Base-by-base conservation (phyloP, 2,113 vertebrate species). In the Cheirogaleus medius region DNA sequence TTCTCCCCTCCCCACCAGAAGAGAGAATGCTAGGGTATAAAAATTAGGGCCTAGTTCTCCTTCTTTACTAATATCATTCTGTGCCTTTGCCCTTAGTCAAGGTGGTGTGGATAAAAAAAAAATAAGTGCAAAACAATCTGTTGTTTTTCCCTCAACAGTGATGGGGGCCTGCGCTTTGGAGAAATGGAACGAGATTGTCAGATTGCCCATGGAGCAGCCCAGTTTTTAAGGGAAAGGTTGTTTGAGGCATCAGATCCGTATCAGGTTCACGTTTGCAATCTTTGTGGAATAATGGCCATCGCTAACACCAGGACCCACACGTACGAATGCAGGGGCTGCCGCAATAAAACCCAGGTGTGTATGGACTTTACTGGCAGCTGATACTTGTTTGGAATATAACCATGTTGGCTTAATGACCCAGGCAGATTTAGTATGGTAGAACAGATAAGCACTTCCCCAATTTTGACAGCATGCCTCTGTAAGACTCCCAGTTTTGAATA, bases 141-240 rank as follows among this genome's bases (percentile, higher is more conserved):
- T 39, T 95, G 15, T 90, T 94, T 88, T 60, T 25, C 20, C 64
- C 15, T 27, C 47, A 32, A 64, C 96, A 99, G 99, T 6, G 99
- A 99, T 37, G 99, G 99, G 14, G 99, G 99, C 52, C 98, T 99
- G 87, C 99, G 99, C 82, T 99, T 99, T 80, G 99, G 99, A 52
- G 99, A 99, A 99, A 99, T 99, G 99, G 99, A 99, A 96, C 99
- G 99, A 23, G 99, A 99, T 9, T 99, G 99, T 98, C 99, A 99
- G 98, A 99, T 99, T 49, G 99, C 99, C 97, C 99, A 99, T 0
- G 99, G 99, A 47, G 99, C 99, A 0, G 99, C 99, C 10, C 99
- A 99, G 99, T 99, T 99, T 98, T 98, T 99, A 81, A 98, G 99
- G 78, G 99, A 99, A 74, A 99, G 99, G 23, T 97, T 99, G 93